Conservation (phyloP, 2,797 vertebrate species). For the Acrocephalus scirpaceus region DNA sequence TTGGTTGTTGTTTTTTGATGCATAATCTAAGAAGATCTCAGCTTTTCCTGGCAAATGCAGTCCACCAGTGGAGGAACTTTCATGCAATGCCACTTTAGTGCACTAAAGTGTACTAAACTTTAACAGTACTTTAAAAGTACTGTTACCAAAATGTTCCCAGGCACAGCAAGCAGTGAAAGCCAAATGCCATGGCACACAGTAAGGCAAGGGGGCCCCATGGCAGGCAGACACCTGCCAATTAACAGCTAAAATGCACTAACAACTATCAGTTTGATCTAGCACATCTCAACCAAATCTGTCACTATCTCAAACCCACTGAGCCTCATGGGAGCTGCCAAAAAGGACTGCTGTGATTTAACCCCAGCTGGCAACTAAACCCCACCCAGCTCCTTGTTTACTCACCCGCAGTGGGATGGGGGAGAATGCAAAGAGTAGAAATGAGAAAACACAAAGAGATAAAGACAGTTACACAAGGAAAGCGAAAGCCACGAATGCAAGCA, state of each 20-base stretch:
- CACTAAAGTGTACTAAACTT: not conserved
- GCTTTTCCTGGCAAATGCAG: not conserved
- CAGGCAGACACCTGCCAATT: not conserved
- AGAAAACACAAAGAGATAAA: not conserved
- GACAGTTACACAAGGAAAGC: not conserved
- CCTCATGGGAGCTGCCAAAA: not conserved
- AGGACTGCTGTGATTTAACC: not conserved
- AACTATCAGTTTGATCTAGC: not conserved
- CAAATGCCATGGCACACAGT: not conserved
- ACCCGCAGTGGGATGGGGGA: not conserved
- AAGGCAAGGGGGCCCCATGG: not conserved
- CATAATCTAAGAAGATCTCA: not conserved
- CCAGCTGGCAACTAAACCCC: not conserved
- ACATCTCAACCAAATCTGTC: not conserved
- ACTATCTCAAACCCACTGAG: not conserved
- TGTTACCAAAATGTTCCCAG: not conserved
- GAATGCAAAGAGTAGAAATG: not conserved
- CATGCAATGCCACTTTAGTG: not conserved
- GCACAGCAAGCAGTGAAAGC: not conserved
- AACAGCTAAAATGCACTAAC: not conserved
- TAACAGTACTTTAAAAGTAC: not conserved
- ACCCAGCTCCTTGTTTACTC: not conserved
- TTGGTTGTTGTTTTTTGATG: not conserved
- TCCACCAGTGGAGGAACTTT: not conserved
- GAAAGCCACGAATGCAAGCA: not conserved